These are phyloP conservation scores for Scrobipalpa atriplicella DNA, from an alignment of 2,888 invertebrate species.

Conservation along the genomic window DNA sequence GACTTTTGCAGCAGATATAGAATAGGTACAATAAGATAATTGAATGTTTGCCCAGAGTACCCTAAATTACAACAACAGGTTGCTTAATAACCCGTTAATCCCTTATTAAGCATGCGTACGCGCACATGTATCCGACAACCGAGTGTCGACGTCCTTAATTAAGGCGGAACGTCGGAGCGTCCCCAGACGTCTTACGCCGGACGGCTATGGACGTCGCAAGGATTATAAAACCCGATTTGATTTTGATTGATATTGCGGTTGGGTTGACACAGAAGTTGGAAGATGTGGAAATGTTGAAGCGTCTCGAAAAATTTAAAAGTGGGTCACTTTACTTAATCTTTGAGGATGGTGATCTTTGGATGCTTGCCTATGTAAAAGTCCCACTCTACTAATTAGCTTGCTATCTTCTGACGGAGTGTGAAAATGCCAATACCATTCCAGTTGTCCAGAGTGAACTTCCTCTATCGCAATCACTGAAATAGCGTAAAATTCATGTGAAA, in stretches of 20 bases:
- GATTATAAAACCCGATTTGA: conserved; percentile 69
- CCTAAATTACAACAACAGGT: conserved; percentile 29
- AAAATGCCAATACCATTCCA: no score
- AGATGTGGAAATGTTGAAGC: neutral
- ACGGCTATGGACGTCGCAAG: conserved; percentile 42
- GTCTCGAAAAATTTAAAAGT: neutral
- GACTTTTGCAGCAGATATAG: no score
- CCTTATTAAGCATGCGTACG: conserved; percentile 39
- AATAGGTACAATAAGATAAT: no score
- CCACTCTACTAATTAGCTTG: no score
- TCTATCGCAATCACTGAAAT: no score
- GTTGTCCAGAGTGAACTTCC: no score
- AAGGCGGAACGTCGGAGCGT: conserved; percentile 55
- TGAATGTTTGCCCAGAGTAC: neutral
- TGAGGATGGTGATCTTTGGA: no score
- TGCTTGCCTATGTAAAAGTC: no score
- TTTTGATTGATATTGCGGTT: conserved; percentile 72
- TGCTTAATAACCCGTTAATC: conserved; percentile 37
- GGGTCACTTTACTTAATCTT: neutral
- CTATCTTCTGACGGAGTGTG: no score
- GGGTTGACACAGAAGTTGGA: conserved; percentile 30
- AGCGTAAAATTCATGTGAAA: no score
- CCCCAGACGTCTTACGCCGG: conserved; percentile 28
- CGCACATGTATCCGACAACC: conserved; percentile 38
- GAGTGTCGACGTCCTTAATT: conserved; percentile 65